These are phyloP conservation scores for Nematostella vectensis DNA, from an alignment of 92 coral and sea anemone species.

Conservation along the genomic window DNA sequence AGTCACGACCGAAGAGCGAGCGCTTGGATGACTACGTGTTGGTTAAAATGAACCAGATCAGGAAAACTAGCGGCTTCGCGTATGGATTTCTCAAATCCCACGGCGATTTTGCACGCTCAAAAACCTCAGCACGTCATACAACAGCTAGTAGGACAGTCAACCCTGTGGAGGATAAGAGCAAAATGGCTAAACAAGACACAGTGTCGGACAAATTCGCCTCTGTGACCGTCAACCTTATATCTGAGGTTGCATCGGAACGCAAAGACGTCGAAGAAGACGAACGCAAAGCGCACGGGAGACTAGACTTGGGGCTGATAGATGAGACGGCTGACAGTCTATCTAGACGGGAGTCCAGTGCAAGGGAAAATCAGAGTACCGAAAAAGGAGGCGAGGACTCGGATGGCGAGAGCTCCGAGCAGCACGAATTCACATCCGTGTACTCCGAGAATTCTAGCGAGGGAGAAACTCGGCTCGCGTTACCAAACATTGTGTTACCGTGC, in stretches of 20 bases:
- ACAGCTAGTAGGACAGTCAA: conserved; percentile 19
- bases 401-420: conserved; percentile 10
- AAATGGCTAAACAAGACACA: conserved; percentile 10
- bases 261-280: conserved; percentile 7
- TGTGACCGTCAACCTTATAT: conserved; percentile 62
- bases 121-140: conserved; percentile 17
- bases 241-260: conserved; percentile 15
- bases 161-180: conserved; percentile 20
- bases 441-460: neutral
- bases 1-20: neutral
- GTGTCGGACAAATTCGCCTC: conserved; percentile 47
- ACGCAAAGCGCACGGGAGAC: conserved; percentile 1
- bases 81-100: conserved; percentile 38
- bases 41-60: conserved; percentile 27
- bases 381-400: conserved; percentile 16
- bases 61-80: conserved; percentile 8
- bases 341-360: neutral
- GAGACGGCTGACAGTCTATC: neutral
- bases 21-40: conserved; percentile 23
- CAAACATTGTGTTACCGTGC: conserved; percentile 72
- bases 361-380: conserved; percentile 5
- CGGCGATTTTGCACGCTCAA: conserved; percentile 29
- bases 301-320: conserved; percentile 6
- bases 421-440: conserved; percentile 4
- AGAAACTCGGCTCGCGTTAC: conserved; percentile 13